Percentiles rank a stretch among this genome's conserved stretches.
Evolutionary conservation across 1,140 invertebrate species (phyloP).

Genomic region (Elymnias hypermnestra): DNA sequence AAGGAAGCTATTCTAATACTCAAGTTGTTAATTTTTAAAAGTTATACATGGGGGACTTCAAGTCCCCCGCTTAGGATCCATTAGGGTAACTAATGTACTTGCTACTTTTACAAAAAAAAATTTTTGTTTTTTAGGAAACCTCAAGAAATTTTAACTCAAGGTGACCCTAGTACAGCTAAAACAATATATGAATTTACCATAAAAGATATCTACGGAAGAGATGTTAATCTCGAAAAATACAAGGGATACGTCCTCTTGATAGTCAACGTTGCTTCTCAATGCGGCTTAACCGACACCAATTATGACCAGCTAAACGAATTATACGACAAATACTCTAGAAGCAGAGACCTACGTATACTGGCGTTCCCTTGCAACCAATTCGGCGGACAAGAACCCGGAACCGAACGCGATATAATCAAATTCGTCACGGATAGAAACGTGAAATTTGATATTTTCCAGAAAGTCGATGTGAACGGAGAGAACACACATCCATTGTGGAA

Average conservation of each 20-base stretch:
- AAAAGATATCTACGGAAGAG: slow-evolving; percentile 83
- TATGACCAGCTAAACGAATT: slow-evolving; percentile 86
- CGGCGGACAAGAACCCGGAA: slow-evolving; percentile 87
- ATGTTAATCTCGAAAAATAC: slow-evolving; percentile 84
- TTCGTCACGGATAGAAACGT: slow-evolving; percentile 84
- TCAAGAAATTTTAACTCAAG: slow-evolving; percentile 6
- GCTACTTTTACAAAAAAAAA: too few relatives aligned
- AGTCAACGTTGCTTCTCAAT: slow-evolving; percentile 93
- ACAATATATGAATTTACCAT: slow-evolving; percentile 87
- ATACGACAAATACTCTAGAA: slow-evolving; percentile 81
- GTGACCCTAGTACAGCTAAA: slow-evolving; percentile 68
- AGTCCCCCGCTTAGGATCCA: too few relatives aligned
- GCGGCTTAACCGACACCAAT: slow-evolving; percentile 88
- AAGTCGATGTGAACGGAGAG: slow-evolving; percentile 92
- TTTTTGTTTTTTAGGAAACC: too few relatives aligned
- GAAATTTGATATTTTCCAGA: slow-evolving; percentile 87
- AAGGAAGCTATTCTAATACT: too few relatives aligned
- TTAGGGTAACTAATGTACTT: too few relatives aligned
- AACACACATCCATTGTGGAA: slow-evolving; percentile 91
- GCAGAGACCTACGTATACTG: slow-evolving; percentile 81
- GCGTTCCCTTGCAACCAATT: slow-evolving; percentile 98
- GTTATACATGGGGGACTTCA: too few relatives aligned
- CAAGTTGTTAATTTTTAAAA: too few relatives aligned
- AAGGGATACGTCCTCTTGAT: slow-evolving; percentile 84
- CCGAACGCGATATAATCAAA: slow-evolving; percentile 82